phyloP scores from a whole-genome alignment of 2,888 invertebrate species.

The Perizoma affinitatum region DNA sequence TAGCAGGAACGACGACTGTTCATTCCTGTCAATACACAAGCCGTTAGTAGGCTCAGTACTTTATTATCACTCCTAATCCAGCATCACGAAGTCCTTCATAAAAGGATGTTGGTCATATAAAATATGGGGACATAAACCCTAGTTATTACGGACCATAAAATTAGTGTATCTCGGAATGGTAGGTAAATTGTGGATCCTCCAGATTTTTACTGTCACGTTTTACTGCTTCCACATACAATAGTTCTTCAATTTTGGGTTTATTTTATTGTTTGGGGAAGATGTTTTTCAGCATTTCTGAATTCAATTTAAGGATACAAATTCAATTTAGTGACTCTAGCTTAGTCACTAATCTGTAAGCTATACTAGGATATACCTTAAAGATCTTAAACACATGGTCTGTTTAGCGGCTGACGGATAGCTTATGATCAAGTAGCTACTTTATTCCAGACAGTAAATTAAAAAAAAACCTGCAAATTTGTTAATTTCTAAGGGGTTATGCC shows the following conservation, averaged over 20 bases:
- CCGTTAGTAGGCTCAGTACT: background rate
- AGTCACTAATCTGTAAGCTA: no score
- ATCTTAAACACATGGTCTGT: no score
- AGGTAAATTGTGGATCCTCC: conserved; percentile 41
- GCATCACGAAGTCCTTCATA: conserved; percentile 25
- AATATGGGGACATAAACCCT: conserved; percentile 38
- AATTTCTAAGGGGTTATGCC: no score
- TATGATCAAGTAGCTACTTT: no score
- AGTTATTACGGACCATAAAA: conserved; percentile 41
- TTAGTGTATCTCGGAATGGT: conserved; percentile 40
- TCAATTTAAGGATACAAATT: background rate
- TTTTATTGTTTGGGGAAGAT: conserved; percentile 30
- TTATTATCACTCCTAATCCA: conserved; percentile 19
- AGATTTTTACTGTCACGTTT: conserved; percentile 39
- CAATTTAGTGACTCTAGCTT: no score
- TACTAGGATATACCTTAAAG: no score
- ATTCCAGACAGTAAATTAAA: no score
- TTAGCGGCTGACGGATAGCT: no score
- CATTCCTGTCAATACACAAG: no score
- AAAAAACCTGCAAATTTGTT: no score
- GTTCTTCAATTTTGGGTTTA: conserved; percentile 34
- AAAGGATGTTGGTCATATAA: conserved; percentile 34
- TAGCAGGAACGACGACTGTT: no score
- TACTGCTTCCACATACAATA: conserved; percentile 37
- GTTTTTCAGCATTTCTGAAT: background rate